Conservation (phyloP, 2,113 vertebrate genomes). For the Etheostoma spectabile region DNA sequence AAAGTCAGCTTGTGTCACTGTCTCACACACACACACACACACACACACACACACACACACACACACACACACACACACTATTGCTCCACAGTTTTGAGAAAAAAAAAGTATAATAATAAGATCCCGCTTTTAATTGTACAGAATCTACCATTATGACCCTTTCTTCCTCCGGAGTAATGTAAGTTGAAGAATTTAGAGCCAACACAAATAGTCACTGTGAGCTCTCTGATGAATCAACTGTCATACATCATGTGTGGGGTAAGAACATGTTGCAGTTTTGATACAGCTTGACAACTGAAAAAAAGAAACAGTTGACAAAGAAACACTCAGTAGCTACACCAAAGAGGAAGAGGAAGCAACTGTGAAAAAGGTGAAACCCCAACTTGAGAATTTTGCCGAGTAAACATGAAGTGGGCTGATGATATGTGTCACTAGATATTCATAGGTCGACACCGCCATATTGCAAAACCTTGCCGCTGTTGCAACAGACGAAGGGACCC, state of each 20-base stretch:
- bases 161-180: neutral
- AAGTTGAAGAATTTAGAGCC: neutral
- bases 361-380: neutral
- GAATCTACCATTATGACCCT: neutral
- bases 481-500: neutral
- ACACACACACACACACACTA: neutral
- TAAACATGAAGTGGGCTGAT: neutral
- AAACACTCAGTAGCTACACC: neutral
- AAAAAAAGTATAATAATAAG: neutral
- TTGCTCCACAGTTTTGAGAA: neutral
- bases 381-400: neutral
- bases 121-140: neutral
- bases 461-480: constrained; percentile 7
- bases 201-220: neutral
- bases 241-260: neutral
- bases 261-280: neutral
- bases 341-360: constrained; percentile 45
- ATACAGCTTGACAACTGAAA: neutral
- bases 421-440: neutral
- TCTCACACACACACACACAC: neutral
- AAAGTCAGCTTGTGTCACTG: constrained; percentile 6
- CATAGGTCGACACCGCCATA: too few species aligned
- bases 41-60: neutral
- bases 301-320: constrained; percentile 20
- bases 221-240: constrained; percentile 1